Base-by-base conservation (phyloP, 2,113 vertebrate species). In the Synchiropus splendidus region DNA sequence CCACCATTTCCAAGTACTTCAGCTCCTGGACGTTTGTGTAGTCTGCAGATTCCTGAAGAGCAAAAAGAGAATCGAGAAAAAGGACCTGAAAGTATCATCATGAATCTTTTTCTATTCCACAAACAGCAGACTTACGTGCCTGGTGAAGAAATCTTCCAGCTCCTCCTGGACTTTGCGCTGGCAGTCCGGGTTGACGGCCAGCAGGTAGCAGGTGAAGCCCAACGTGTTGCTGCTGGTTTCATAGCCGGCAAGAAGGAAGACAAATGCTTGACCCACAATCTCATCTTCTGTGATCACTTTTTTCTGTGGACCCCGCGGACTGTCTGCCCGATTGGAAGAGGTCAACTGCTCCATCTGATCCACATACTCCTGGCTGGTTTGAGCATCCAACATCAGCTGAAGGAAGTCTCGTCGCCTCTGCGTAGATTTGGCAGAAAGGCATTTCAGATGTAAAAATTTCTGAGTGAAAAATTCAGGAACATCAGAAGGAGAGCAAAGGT, bases 1-100 rank as follows among this genome's bases (percentile, higher is more conserved):
- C 78, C 55, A 96, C 92, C 92, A 94, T 91, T 55, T 97, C 92
- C 78, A 97, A 72, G 53, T 98, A 98, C 55, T 87, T 88, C 49
- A 97, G 85, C 47, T 92, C 84, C 63, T 89, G 87, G 0, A 94
- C 68, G 30, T 86, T 91, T 70, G 64, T 49, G 61, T 88, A 90
- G 74, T 90, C 81, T 5, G 85, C 82, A 1, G 71, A 72, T 2
- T 61, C 66, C 93, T 98, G 41, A 48, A 82, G 67, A 18, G 45
- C 12, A 37, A 31, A 16, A 46, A 16, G 37, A 66, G n/a, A n/a
- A n/a, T n/a, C n/a, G n/a, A n/a, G n/a, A n/a, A n/a, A n/a, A n/a
- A n/a, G n/a, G n/a, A n/a, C n/a, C n/a, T n/a, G n/a, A n/a, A n/a
- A n/a, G n/a, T n/a, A n/a, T n/a, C n/a, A n/a, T n/a, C n/a, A n/a